phyloP scores from a whole-genome alignment of 1,140 invertebrate species.

The Drosophila rhopaloa region DNA sequence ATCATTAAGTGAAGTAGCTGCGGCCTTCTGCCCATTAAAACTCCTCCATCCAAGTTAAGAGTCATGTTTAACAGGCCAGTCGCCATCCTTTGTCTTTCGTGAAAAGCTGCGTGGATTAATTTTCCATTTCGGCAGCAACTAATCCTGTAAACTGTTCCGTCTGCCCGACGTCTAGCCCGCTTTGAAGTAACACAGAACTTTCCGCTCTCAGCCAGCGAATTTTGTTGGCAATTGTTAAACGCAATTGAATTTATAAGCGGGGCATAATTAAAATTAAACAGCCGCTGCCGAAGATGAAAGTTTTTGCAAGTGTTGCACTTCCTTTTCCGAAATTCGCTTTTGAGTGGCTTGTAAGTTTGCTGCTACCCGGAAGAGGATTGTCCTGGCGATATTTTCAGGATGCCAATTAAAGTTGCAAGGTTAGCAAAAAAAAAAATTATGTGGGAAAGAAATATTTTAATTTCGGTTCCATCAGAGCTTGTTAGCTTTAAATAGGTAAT shows the following conservation, averaged over 20 bases:
- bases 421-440: neutral
- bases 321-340: constrained; percentile 29
- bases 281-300: constrained; percentile 58
- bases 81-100: constrained; percentile 27
- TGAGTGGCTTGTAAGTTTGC: constrained; percentile 51
- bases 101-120: constrained; percentile 64
- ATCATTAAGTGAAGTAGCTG: constrained; percentile 69
- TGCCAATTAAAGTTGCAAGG: neutral
- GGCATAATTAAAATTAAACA: constrained; percentile 80
- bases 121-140: constrained; percentile 67
- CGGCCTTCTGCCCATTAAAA: constrained; percentile 26
- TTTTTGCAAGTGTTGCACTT: constrained; percentile 71
- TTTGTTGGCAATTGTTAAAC: constrained; percentile 77
- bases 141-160: constrained; percentile 59
- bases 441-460: neutral
- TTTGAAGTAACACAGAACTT: constrained; percentile 43
- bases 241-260: constrained; percentile 81
- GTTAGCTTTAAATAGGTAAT: too few relatives aligned
- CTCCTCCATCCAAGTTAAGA: constrained; percentile 22
- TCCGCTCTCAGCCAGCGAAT: constrained; percentile 37
- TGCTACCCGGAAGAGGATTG: constrained; percentile 35
- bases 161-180: constrained; percentile 49
- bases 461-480: too few relatives aligned
- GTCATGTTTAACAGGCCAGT: constrained; percentile 35
- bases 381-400: constrained; percentile 12